Evolutionary conservation across 2,797 vertebrate species (phyloP).

Genomic region (Austrolebias charrua): DNA sequence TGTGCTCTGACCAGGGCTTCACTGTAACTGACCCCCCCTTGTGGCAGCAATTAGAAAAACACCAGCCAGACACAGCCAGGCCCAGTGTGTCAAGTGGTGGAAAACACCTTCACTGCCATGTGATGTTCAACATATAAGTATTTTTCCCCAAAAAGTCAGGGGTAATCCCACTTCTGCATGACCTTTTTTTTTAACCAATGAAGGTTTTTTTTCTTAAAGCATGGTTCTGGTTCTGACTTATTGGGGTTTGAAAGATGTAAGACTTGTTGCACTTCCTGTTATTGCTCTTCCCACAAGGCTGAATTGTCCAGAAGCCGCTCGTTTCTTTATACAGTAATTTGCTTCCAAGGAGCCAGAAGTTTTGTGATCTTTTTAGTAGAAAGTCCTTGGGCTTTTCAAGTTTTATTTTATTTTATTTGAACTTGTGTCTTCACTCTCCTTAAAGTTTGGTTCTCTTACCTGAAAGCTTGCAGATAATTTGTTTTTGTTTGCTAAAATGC

Average conservation of each 20-base stretch:
- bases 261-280: constrained; percentile 6
- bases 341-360: not conserved
- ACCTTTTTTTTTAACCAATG: constrained; percentile 14
- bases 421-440: not conserved
- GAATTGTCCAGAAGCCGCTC: not conserved
- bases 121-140: constrained; percentile 36
- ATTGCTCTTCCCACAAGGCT: constrained; percentile 1
- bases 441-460: too few relatives aligned
- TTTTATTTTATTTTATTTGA: not conserved
- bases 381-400: too few relatives aligned
- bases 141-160: constrained; percentile 33
- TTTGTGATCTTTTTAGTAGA: too few relatives aligned
- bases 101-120: constrained; percentile 65
- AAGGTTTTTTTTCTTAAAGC: constrained; percentile 22
- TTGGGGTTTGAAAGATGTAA: constrained; percentile 7
- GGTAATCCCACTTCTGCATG: constrained; percentile 62
- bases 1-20: constrained; percentile 42
- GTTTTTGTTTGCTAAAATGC: too few relatives aligned
- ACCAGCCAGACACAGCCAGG: constrained; percentile 34
- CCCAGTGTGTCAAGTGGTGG: constrained; percentile 49
- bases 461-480: too few relatives aligned
- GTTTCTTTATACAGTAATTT: too few relatives aligned
- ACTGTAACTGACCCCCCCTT: constrained; percentile 69
- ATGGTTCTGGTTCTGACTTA: constrained; percentile 12
- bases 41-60: constrained; percentile 63